Evolutionary conservation across 1,140 invertebrate species (phyloP), one percentile per base, ranked within the genome.

Genomic region (Gonioctena quinquepunctata): DNA sequence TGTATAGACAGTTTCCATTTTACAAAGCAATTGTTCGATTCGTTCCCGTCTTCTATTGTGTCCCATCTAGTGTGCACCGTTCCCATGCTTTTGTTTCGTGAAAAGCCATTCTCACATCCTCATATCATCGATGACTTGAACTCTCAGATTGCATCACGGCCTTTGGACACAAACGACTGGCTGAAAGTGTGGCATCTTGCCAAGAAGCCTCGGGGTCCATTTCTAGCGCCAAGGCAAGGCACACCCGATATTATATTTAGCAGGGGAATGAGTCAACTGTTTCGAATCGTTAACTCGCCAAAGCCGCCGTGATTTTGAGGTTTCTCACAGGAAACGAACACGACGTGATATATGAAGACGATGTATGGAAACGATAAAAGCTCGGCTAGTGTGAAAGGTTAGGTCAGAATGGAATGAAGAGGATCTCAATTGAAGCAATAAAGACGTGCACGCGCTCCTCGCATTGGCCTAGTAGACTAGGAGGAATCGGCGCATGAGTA

Each of bases 161-260:
- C n/a, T n/a, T n/a, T n/a, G n/a, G n/a, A 21, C n/a, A 57, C n/a
- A 11, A 4, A 21, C 11, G 54, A 16, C 21, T 16, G 16, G 21
- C 21, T 62, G 64, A 27, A 66, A 66, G 48, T 21, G 64, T 66
- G 64, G 64, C 64, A 66, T 57, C 49, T 66, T 66, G 64, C 64
- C 64, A 66, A 64, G 62, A n/a, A 42, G 33, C 33, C 64, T 49
- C 25, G 13, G 13, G 26, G 48, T 19, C 28, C 25, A 28, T 62
- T 62, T 42, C 26, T 62, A 62, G 60, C 60, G 28, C 33, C 33
- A 42, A 42, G 33, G n/a, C 22, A 54, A 52, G 64, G 52, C 64
- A 66, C 64, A 57, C 64, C 64, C 64, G 64, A 27, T 33, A 56
- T 62, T 66, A 66, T 66, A 26, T 66, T 66, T 66, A 56, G 64